Conservation (phyloP, 2,797 vertebrate species). For the Australoheros facetus region DNA sequence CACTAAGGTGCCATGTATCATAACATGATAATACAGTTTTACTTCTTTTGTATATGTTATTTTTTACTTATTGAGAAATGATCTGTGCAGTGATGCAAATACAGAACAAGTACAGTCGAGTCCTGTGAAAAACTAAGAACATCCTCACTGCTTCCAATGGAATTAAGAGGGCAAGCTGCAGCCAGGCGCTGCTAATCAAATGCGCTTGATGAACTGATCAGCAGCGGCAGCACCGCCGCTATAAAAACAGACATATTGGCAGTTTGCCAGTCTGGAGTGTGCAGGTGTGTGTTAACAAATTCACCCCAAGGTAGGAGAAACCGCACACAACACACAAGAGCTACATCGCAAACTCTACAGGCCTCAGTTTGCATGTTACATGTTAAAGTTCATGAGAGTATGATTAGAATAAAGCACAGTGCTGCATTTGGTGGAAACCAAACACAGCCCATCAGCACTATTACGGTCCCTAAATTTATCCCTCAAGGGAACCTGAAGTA, state of each 20-base stretch:
- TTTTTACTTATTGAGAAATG: background rate
- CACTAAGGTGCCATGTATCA: background rate
- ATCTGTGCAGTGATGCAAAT: background rate
- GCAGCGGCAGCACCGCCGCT: background rate
- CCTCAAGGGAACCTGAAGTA: background rate
- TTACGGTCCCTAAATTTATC: background rate
- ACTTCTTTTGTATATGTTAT: background rate
- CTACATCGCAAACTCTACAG: background rate
- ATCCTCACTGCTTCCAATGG: background rate
- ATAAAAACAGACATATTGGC: background rate
- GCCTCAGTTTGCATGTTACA: background rate
- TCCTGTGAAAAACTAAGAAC: background rate
- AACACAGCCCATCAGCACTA: too few relatives aligned
- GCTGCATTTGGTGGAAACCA: too few relatives aligned
- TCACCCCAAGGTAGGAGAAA: background rate
- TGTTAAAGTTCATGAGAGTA: background rate
- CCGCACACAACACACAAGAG: rapidly evolving
- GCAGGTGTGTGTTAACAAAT: background rate
- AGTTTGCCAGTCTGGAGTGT: background rate
- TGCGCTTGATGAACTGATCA: background rate
- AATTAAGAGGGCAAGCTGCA: background rate
- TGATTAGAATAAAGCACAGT: too few relatives aligned
- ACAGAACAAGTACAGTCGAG: background rate
- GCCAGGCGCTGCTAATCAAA: background rate
- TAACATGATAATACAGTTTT: background rate